Percentiles rank a stretch among this genome's conserved stretches.
These are phyloP conservation scores for Nematostella vectensis DNA, from an alignment of 92 coral and sea anemone species.

Conservation along the genomic window DNA sequence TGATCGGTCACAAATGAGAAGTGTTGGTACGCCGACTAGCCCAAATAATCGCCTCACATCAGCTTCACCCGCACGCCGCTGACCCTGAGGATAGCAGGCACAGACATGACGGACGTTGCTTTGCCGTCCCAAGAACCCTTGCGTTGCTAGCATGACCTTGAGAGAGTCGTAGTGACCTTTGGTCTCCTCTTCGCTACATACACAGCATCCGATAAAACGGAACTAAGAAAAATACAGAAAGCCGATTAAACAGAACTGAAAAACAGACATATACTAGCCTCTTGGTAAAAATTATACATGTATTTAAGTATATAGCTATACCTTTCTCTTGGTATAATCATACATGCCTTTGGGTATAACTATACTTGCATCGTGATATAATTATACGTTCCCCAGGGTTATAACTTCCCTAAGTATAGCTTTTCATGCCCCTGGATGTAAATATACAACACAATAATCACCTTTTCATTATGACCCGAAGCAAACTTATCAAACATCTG, in stretches of 20 bases:
- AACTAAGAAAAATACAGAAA: slow-evolving; percentile 42
- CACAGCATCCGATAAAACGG: slow-evolving; percentile 71
- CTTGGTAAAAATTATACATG: too few species aligned
- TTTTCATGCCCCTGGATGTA: too few species aligned
- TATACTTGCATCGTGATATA: too few species aligned
- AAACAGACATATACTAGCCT: too few species aligned
- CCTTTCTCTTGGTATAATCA: too few species aligned
- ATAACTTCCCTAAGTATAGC: too few species aligned
- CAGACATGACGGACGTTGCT: slow-evolving; percentile 60
- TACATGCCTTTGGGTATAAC: too few species aligned
- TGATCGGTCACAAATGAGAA: slow-evolving; percentile 53
- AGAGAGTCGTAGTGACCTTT: slow-evolving; percentile 58
- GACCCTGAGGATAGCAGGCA: slow-evolving; percentile 68
- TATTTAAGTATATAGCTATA: too few species aligned
- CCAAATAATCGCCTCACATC: slow-evolving; percentile 44
- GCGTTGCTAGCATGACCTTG: neutral
- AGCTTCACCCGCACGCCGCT: slow-evolving; percentile 33
- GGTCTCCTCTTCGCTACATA: slow-evolving; percentile 64
- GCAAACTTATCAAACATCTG: slow-evolving; percentile 56
- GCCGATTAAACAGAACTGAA: too few species aligned
- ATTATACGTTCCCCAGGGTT: too few species aligned
- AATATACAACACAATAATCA: too few species aligned
- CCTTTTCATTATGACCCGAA: slow-evolving; percentile 45
- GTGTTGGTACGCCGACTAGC: slow-evolving; percentile 84
- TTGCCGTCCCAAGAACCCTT: slow-evolving; percentile 27